Evolutionary conservation across 2,888 invertebrate genomes (phyloP), one percentile per base, ranked within the genome.

Genomic region (Drosophila cognata): DNA sequence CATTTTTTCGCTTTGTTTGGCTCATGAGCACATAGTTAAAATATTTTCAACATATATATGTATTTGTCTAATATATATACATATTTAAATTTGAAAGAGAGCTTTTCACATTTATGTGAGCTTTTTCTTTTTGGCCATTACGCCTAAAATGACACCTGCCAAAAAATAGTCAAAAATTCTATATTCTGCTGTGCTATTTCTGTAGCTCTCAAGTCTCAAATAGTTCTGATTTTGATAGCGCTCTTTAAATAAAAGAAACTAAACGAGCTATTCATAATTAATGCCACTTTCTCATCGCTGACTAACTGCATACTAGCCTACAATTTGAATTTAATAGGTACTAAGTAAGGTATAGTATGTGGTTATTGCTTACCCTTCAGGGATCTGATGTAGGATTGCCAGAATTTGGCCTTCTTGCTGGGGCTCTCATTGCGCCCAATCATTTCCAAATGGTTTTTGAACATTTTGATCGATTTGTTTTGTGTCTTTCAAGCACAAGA

Each of bases 361-460:
- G 10, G 13, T 38, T 4, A 18, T 16, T 77, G 81, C 94, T 94
- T 94, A 97, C 97, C 97, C 95, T 97, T 97, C 89, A 97, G 95
- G 94, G 97, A 97, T 94, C 97, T 96, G 94, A 97, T 97, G 94
- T 96, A 97, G 93, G 97, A 97, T 94, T 97, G 97, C 97, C 97
- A 97, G 94, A 97, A 97, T 94, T 96, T 97, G 94, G 97, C 97
- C 94, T 97, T 97, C 95, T 97, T 97, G 94, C 97, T 96, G 93
- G 97, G 96, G 93, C 96, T 95, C 95, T 97, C 97, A 94, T 97
- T 97, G 94, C 97, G 96, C 94, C 97, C 97, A 94, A 97, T 97
- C 97, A 97, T 97, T 94, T 97, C 97, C 94, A 97, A 96, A 95
- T 97, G 97, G 94, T 94, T 96, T 95, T 96, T 97, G 95, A 97